A percentile compares a stretch with the other conserved stretches of the same genome.
Evolutionary conservation across 2,797 vertebrate genomes (phyloP).

Genomic region (Adelosebastes latens): DNA sequence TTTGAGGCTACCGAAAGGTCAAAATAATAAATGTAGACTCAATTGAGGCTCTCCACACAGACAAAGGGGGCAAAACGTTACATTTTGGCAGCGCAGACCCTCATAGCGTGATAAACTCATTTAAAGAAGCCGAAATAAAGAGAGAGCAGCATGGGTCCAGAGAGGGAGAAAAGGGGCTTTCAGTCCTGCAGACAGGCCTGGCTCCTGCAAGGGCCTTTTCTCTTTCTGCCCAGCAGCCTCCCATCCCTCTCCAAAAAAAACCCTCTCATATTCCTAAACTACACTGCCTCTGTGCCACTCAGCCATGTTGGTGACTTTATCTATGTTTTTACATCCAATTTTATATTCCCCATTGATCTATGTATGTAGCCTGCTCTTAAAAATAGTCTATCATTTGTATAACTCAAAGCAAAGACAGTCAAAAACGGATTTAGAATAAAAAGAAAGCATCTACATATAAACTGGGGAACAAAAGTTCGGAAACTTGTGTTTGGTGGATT

Average conservation of each 20-base stretch:
- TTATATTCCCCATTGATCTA: neutral
- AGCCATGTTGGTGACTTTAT: conserved; percentile 1
- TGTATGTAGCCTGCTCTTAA: neutral
- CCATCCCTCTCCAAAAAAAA: neutral
- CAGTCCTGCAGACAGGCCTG: conserved; percentile 82
- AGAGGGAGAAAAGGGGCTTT: conserved; percentile 82
- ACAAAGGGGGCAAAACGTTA: conserved; percentile 89
- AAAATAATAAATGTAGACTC: conserved; percentile 94
- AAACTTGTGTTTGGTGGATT: too few species aligned
- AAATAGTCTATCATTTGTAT: neutral
- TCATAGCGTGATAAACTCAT: conserved; percentile 89
- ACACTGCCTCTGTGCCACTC: conserved; percentile 1
- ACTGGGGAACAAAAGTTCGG: too few species aligned
- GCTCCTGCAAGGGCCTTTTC: conserved; percentile 77
- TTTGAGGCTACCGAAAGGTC: conserved; percentile 89
- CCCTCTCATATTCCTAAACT: conserved; percentile 19
- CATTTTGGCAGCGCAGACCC: conserved; percentile 85
- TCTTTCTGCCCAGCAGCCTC: conserved; percentile 43
- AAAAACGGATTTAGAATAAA: neutral
- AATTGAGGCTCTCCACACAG: conserved; percentile 84
- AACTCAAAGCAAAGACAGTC: neutral
- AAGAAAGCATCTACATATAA: neutral
- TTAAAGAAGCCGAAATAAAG: conserved; percentile 87
- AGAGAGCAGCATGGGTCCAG: conserved; percentile 81
- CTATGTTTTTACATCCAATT: neutral